phyloP scores from a whole-genome alignment of 2,113 vertebrate genomes.

The Pangasianodon hypophthalmus region DNA sequence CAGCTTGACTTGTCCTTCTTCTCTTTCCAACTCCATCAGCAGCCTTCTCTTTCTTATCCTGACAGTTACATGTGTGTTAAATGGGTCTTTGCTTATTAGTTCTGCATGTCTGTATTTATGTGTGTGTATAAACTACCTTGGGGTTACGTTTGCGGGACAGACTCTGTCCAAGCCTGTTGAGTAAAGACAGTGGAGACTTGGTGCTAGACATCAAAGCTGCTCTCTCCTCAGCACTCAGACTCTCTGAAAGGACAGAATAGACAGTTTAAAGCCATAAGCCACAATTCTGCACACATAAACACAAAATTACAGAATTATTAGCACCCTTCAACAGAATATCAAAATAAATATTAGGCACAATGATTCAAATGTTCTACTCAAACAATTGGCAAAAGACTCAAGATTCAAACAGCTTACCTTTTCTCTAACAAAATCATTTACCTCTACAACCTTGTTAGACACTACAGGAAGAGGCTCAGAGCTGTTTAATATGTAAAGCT shows the following conservation, averaged over 20 bases:
- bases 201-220: constrained; percentile 80
- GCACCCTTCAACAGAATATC: not conserved
- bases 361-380: not conserved
- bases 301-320: not conserved
- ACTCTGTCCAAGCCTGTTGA: constrained; percentile 88
- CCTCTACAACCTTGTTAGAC: not conserved
- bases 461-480: not conserved
- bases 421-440: not conserved
- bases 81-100: not conserved
- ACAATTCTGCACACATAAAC: not conserved
- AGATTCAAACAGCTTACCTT: not conserved
- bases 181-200: constrained; percentile 86
- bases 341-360: not conserved
- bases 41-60: constrained; percentile 87
- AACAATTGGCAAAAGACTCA: not conserved
- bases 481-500: not conserved
- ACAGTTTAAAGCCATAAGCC: not conserved
- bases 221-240: constrained; percentile 79
- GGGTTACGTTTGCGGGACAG: constrained; percentile 87
- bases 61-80: constrained; percentile 24
- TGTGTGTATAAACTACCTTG: constrained; percentile 73
- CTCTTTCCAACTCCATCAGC: constrained; percentile 81
- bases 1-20: constrained; percentile 75
- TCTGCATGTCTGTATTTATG: not conserved
- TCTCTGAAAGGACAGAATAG: constrained; percentile 68